phyloP scores from a whole-genome alignment of 2,113 vertebrate species.

The Taxidea taxus region DNA sequence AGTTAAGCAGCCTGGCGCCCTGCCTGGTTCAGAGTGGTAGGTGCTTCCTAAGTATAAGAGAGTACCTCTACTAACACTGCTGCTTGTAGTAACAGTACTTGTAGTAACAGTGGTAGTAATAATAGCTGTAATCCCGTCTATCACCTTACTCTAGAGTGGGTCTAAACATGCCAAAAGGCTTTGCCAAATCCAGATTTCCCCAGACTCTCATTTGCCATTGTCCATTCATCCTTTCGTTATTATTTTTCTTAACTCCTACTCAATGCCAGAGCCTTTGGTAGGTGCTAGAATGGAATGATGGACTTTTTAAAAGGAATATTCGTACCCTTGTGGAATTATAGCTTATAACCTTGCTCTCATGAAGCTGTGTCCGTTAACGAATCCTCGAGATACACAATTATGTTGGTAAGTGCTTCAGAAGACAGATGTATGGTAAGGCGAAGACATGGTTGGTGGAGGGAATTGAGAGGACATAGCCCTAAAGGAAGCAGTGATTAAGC shows the following conservation, averaged over 20 bases:
- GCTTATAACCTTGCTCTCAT: not conserved
- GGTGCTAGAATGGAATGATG: not conserved
- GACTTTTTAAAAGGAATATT: not conserved
- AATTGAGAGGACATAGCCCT: not conserved
- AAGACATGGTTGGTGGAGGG: not conserved
- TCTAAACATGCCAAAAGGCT: not conserved
- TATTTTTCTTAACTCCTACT: not conserved
- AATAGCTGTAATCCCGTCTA: not conserved
- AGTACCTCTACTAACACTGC: rapidly evolving
- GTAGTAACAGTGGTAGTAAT: not conserved
- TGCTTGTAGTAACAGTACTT: not conserved
- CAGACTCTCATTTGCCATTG: not conserved
- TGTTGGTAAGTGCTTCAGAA: not conserved
- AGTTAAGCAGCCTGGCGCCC: not conserved
- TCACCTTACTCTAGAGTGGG: not conserved
- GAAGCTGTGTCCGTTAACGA: not conserved
- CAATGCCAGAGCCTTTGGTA: not conserved
- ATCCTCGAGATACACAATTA: not conserved
- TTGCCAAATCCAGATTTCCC: not conserved
- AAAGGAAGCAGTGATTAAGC: not conserved
- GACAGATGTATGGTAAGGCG: not conserved
- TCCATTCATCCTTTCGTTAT: not conserved
- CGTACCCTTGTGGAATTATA: not conserved
- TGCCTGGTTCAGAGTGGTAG: not conserved
- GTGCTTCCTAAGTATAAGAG: not conserved